Evolutionary conservation across 2,888 invertebrate species (phyloP).

Genomic region (Rhagophthalmus giganteus): DNA sequence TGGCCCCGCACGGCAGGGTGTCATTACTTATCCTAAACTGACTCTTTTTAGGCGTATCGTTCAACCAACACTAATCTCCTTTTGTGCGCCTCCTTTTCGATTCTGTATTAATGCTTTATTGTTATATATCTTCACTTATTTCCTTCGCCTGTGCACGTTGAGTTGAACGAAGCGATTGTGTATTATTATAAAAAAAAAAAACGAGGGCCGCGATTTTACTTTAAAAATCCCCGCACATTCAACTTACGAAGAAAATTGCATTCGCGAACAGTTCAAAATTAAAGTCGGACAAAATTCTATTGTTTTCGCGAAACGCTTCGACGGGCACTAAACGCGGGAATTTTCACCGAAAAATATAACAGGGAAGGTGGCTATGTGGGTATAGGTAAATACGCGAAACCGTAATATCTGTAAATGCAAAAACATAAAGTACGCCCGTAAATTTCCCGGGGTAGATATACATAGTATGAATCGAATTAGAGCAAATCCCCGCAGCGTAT

Average conservation of each 20-base stretch:
- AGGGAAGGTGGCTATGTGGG: too few species aligned
- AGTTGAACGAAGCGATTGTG: background rate
- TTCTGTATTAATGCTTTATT: slow-evolving; percentile 5
- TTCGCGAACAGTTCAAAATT: too few species aligned
- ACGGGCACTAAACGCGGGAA: too few species aligned
- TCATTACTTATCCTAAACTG: slow-evolving; percentile 57
- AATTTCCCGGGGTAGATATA: background rate
- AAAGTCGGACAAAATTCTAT: too few species aligned
- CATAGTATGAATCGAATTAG: background rate
- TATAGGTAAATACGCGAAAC: background rate
- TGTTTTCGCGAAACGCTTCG: too few species aligned
- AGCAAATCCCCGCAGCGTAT: slow-evolving; percentile 3
- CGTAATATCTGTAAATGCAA: background rate
- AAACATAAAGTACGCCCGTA: too few species aligned
- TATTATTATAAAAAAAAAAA: too few species aligned
- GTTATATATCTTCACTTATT: slow-evolving; percentile 1
- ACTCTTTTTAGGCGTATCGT: slow-evolving; percentile 50
- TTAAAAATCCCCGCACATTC: too few species aligned
- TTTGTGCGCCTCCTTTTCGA: slow-evolving; percentile 4
- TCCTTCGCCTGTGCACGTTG: background rate
- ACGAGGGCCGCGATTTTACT: too few species aligned
- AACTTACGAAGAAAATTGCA: too few species aligned
- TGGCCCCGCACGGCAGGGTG: slow-evolving; percentile 47
- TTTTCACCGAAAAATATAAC: too few species aligned
- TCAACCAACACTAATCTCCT: slow-evolving; percentile 52